phyloP scores from a whole-genome alignment of 2,113 vertebrate species.

The Petrocephalus zakoni region DNA sequence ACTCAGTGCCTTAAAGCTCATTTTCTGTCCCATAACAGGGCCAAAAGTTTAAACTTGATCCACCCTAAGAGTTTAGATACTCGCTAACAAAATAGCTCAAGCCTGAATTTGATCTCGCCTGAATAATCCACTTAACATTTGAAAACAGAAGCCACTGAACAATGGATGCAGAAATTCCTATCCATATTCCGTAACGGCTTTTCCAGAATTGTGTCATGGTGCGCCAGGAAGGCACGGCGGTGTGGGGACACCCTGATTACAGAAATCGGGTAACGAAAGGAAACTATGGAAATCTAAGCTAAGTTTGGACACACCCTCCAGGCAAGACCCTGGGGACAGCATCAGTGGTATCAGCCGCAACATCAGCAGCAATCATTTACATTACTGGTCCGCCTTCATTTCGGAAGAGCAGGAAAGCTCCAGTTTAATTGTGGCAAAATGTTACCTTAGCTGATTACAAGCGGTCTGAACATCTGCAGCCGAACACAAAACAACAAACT shows the following conservation, averaged over 20 bases:
- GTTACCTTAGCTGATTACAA: constrained; percentile 63
- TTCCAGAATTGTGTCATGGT: not conserved
- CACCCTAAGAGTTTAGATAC: not conserved
- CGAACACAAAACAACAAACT: constrained; percentile 40
- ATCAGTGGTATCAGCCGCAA: no score
- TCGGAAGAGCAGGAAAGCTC: constrained; percentile 43
- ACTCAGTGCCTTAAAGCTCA: not conserved
- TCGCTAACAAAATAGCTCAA: not conserved
- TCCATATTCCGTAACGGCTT: not conserved
- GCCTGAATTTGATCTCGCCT: not conserved
- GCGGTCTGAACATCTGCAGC: constrained; percentile 53
- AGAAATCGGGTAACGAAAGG: not conserved
- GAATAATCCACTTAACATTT: not conserved
- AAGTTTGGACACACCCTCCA: not conserved
- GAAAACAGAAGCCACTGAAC: not conserved
- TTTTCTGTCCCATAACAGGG: not conserved
- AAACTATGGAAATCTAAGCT: not conserved
- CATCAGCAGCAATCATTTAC: not conserved
- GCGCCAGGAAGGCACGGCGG: not conserved
- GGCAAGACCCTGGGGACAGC: not conserved
- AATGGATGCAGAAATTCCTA: not conserved
- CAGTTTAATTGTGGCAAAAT: constrained; percentile 59
- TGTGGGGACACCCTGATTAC: no score
- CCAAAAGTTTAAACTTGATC: not conserved
- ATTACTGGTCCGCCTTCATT: no score